Conservation (phyloP, 2,113 vertebrate species). For the Fulica atra region DNA sequence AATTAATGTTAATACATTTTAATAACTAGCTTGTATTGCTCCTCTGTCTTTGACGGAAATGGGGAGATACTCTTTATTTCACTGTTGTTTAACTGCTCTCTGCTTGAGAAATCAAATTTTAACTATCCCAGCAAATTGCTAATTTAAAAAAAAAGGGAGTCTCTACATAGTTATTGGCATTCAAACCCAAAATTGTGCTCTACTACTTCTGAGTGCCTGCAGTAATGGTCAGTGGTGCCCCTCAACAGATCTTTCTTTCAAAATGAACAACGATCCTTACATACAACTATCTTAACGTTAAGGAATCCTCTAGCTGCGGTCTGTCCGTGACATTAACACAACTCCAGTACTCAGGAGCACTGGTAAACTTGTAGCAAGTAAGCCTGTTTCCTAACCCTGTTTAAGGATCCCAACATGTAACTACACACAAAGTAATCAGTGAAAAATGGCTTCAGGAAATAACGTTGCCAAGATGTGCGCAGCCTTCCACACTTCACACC, state of each 20-base stretch:
- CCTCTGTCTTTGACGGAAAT: background rate
- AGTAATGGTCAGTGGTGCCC: background rate
- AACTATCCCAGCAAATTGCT: background rate
- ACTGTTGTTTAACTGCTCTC: background rate
- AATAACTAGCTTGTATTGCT: background rate
- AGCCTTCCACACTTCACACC: background rate
- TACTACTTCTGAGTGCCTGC: background rate
- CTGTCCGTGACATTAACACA: background rate
- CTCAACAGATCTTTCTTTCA: background rate
- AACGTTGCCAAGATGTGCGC: background rate
- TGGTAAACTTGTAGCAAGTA: background rate
- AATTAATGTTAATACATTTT: too few relatives aligned
- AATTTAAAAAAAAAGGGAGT: background rate
- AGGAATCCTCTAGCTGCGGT: background rate
- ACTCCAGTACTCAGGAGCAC: background rate
- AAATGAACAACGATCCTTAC: background rate
- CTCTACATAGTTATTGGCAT: background rate
- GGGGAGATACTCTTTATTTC: background rate
- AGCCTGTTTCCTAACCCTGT: background rate
- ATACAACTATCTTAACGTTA: background rate
- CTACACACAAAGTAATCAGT: background rate
- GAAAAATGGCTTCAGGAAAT: background rate
- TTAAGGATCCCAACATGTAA: background rate
- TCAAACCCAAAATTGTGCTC: background rate
- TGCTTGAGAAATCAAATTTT: background rate